Percentiles rank a stretch among this genome's conserved stretches.
Conservation (phyloP, 2,797 vertebrate species). For the Fundulus diaphanus region DNA sequence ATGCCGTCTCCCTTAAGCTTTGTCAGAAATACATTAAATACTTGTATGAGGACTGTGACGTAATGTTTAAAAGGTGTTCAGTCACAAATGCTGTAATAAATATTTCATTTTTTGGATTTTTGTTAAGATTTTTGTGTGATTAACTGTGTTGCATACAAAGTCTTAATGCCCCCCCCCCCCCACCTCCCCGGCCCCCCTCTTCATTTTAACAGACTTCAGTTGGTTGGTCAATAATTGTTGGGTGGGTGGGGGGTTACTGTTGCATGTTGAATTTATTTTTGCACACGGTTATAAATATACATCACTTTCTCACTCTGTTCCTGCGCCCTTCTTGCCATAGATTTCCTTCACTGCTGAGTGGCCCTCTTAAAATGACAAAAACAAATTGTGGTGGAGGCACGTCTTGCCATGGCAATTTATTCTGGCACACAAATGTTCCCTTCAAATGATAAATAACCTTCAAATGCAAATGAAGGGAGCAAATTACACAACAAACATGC, state of each 20-base stretch:
- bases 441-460: constrained; percentile 44
- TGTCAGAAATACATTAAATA: constrained; percentile 99
- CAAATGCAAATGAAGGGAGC: constrained; percentile 45
- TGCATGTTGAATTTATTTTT: constrained; percentile 29
- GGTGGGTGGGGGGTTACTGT: constrained; percentile 8
- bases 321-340: constrained; percentile 22
- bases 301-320: constrained; percentile 29
- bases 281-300: constrained; percentile 33
- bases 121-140: constrained; percentile 96
- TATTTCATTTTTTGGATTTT: constrained; percentile 99
- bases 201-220: constrained; percentile 26
- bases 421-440: constrained; percentile 40
- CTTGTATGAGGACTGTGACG: constrained; percentile 99
- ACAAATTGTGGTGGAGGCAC: constrained; percentile 50
- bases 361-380: constrained; percentile 47
- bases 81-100: constrained; percentile 99
- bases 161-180: constrained; percentile 11
- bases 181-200: neutral
- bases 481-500: constrained; percentile 37
- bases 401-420: constrained; percentile 44
- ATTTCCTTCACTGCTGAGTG: constrained; percentile 21
- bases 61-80: constrained; percentile 99
- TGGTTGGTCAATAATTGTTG: constrained; percentile 32
- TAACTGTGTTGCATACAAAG: constrained; percentile 66
- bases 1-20: constrained; percentile 99